Conservation (phyloP, 2,888 invertebrate genomes). For the Lasioglossum pauxillum region DNA sequence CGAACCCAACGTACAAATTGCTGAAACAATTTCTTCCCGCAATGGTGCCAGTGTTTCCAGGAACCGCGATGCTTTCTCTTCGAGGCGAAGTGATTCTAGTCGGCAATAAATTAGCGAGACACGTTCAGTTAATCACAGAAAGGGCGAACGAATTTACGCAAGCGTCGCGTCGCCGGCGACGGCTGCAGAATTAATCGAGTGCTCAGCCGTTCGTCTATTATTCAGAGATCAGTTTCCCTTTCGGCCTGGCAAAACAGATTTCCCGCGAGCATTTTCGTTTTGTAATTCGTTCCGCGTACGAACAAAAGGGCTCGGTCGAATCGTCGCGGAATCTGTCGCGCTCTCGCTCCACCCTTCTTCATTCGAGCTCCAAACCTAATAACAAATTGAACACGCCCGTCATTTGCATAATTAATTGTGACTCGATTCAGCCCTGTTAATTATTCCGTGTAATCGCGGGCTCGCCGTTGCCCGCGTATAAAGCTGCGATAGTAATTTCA, state of each 20-base stretch:
- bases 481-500: slow-evolving; percentile 40
- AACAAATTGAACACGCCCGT: slow-evolving; percentile 47
- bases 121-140: neutral
- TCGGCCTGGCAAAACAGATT: slow-evolving; percentile 9
- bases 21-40: neutral
- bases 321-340: neutral
- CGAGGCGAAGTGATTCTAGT: neutral
- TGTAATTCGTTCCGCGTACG: slow-evolving; percentile 12
- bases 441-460: slow-evolving; percentile 45
- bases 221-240: neutral
- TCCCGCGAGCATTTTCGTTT: slow-evolving; percentile 23
- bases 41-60: neutral
- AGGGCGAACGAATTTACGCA: neutral
- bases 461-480: slow-evolving; percentile 15
- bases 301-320: neutral
- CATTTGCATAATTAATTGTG: slow-evolving; percentile 57
- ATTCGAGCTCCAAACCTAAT: slow-evolving; percentile 35
- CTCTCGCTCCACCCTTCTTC: neutral
- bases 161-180: neutral
- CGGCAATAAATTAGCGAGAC: neutral
- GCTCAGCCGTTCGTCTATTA: slow-evolving; percentile 22
- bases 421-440: slow-evolving; percentile 46
- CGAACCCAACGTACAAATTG: neutral
- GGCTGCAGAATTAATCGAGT: neutral
- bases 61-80: neutral